These are phyloP conservation scores for Phasia obesa DNA, from an alignment of 2,888 invertebrate species.

Conservation along the genomic window DNA sequence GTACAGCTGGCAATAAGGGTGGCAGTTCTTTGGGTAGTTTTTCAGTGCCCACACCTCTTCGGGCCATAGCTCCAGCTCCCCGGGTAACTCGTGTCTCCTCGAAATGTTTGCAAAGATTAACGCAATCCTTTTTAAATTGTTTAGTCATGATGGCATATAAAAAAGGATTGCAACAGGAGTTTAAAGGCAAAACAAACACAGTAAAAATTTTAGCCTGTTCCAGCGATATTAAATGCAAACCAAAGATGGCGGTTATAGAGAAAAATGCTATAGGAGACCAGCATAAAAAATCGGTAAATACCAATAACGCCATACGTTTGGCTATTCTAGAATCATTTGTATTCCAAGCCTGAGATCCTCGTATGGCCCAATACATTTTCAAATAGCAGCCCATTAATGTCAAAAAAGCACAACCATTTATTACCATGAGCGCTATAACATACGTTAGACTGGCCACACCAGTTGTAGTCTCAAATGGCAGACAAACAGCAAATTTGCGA, in stretches of 20 bases:
- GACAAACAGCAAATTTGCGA: slow-evolving; percentile 97
- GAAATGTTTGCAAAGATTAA: slow-evolving; percentile 96
- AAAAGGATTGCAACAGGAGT: slow-evolving; percentile 99
- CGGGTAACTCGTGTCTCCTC: slow-evolving; percentile 92
- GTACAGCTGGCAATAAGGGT: slow-evolving; percentile 82
- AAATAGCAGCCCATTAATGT: slow-evolving; percentile 97
- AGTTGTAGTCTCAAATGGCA: slow-evolving; percentile 95
- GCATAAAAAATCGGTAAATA: slow-evolving; percentile 98
- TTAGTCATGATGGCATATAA: slow-evolving; percentile 98
- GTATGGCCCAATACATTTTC: slow-evolving; percentile 98
- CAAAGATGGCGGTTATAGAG: slow-evolving; percentile 96
- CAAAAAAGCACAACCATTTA: slow-evolving; percentile 96
- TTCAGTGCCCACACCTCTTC: slow-evolving; percentile 90
- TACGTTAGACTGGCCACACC: slow-evolving; percentile 91
- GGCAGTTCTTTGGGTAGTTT: slow-evolving; percentile 89
- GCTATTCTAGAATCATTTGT: slow-evolving; percentile 98
- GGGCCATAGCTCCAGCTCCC: slow-evolving; percentile 71
- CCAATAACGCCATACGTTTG: slow-evolving; percentile 97
- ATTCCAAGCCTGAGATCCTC: slow-evolving; percentile 99
- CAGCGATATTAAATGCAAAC: slow-evolving; percentile 93
- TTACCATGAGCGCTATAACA: slow-evolving; percentile 93
- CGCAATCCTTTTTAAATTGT: slow-evolving; percentile 98
- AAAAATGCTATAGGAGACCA: slow-evolving; percentile 99
- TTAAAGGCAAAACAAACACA: slow-evolving; percentile 96
- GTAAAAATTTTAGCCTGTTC: slow-evolving; percentile 98